Evolutionary conservation across 2,888 invertebrate species (phyloP), one percentile per base, ranked within the genome.

Genomic region (Trimorus sp.): DNA sequence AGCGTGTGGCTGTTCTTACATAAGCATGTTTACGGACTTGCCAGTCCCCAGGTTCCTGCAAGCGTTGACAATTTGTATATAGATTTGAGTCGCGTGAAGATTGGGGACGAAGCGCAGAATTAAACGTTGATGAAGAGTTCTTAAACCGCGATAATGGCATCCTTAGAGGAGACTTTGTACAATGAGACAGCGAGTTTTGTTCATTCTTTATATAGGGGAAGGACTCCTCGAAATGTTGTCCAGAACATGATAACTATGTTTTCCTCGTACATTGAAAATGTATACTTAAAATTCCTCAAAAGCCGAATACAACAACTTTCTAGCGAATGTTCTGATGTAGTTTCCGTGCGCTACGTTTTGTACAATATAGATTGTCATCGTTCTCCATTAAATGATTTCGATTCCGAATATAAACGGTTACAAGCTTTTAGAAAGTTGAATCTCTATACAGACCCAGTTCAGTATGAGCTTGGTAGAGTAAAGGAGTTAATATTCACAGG

Each of bases 161-260:
- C 45, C 7, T 14, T 56, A 7, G 45, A 16, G 49, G 69, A 69
- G 38, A 38, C 45, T 14, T 59, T 58, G 45, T 58, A 59, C 26
- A 49, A 58, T 49, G 69, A 69, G 16, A 59, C 59, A 1, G 59
- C 59, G 36, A 15, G 5, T 37, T 69, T 69, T 49, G 38, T 69
- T 38, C 69, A 69, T 49, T 58, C 69, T 15, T 12, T 68, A 26
- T 69, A 69, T 45, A n/a, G 3, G 9, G 49, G 7, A 26, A 14
- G 26, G 38, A 3, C 76, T 59, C 63, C 71, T 36, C 68, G 56
- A 16, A 68, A 56, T 56, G n/a, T n/a, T 7, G 65, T 78, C 45
- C 65, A 78, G 14, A n/a, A 51, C 48, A 59, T 65, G 16, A 26
- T 78, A 15, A 51, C 49, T 38, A 11, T 26, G 9, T 65, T 71